A percentile compares a stretch with the other conserved stretches of the same genome.
phyloP scores from a whole-genome alignment of 2,113 vertebrate species.

The Hippolais icterina region DNA sequence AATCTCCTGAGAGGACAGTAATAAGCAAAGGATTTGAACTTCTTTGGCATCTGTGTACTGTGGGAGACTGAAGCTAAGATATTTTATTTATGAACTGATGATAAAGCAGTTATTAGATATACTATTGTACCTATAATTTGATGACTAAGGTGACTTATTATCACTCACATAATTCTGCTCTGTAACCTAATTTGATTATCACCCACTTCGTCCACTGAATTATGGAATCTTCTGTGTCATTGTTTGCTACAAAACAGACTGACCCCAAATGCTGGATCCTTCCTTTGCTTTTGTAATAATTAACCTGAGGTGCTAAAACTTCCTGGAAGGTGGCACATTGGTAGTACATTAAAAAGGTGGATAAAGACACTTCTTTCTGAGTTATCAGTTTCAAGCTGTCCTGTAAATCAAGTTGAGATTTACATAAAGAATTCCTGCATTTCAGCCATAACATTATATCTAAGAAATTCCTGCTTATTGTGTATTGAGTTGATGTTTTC shows the following conservation, averaged over 20 bases:
- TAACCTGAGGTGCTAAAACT: background rate
- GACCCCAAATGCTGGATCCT: background rate
- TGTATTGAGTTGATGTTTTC: background rate
- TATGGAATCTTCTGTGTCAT: background rate
- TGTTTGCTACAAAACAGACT: background rate
- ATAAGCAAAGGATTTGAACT: background rate
- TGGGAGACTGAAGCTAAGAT: background rate
- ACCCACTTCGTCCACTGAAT: background rate
- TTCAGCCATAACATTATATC: background rate
- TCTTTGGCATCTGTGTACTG: background rate
- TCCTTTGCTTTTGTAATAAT: background rate
- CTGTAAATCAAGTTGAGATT: background rate
- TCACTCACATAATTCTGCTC: background rate
- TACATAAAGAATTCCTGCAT: background rate
- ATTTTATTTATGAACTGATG: background rate
- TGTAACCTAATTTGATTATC: background rate
- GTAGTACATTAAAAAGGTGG: background rate
- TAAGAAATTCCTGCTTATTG: background rate
- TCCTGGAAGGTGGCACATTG: background rate
- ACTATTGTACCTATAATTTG: background rate
- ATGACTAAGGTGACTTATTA: background rate
- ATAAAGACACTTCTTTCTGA: background rate
- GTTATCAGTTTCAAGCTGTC: background rate
- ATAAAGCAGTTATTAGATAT: background rate
- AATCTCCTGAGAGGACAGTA: background rate